Base-by-base conservation (phyloP, 2,113 vertebrate species). In the Steatornis caripensis region DNA sequence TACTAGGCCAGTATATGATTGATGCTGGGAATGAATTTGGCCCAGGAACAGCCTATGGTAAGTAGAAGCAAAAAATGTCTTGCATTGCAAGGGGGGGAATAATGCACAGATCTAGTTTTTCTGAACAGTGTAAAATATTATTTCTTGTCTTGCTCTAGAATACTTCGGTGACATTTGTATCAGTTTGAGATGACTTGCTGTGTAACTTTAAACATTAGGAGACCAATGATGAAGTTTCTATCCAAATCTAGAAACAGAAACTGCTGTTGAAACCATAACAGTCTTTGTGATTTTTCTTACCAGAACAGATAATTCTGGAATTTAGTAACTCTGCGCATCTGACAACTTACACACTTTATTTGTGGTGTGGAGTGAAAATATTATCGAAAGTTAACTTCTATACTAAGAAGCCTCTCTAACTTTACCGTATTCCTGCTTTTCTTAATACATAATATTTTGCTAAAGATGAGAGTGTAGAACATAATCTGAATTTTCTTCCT, bases 21-120 rank as follows among this genome's bases (percentile, higher is more conserved):
- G 99, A 99, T 77, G 99, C 99, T 51, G 99, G 99, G 55, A 99
- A 97, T 96, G 99, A 99, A 46, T 99, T 99, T 98, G 99, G 99
- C 65, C 99, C 99, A 53, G 99, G 99, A 93, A 99, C 99, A 74
- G 99, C 99, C 29, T 99, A 99, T 45, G 99, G 99, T 99, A 98
- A 98, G 98, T 92, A 24, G 57, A 70, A 96, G 46, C 20, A 41
- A 74, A 95, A 74, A 83, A 69, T 68, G 6, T 53, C 27, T 83
- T 62, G 39, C 64, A 20, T 79, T 64, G 27, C 66, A 65, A 61
- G 64, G 62, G 36, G 11, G 11, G 11, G 6, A 1, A 3, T 54
- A 65, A n/a, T 3, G 10, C 9, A 72, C 19, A 74, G 43, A n/a
- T 85, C 10, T 1, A 23, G 8, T 15, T 16, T 62, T 88, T 79